Evolutionary conservation across 2,888 invertebrate species (phyloP).

Genomic region (Marronus borbonicus): DNA sequence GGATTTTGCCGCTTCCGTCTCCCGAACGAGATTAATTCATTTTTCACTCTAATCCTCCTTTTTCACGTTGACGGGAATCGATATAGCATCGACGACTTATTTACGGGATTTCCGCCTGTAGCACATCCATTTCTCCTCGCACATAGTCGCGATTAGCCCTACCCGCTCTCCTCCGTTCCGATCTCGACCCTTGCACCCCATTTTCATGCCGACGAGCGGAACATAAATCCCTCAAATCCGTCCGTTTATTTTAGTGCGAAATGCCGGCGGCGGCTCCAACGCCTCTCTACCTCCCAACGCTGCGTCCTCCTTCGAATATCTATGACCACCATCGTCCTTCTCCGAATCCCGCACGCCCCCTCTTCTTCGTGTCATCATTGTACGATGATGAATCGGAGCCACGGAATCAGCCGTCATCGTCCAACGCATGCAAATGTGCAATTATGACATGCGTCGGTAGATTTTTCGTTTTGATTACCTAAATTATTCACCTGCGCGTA

Average conservation of each 20-base stretch:
- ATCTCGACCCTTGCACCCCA: neutral
- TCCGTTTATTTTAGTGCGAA: constrained; percentile 10
- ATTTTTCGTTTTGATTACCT: constrained; percentile 38
- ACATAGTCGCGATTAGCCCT: no score
- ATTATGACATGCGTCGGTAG: constrained; percentile 34
- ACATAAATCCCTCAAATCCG: constrained; percentile 40
- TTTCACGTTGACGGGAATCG: constrained; percentile 12
- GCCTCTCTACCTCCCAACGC: neutral
- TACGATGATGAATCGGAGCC: constrained; percentile 13
- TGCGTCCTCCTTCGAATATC: neutral
- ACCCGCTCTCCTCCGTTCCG: neutral
- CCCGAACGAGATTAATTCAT: neutral
- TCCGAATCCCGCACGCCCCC: no score
- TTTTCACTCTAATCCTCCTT: constrained; percentile 27
- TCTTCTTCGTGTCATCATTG: neutral
- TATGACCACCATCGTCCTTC: no score
- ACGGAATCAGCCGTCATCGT: neutral
- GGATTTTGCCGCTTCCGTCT: neutral
- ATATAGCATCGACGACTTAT: constrained; percentile 14
- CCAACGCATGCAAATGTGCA: constrained; percentile 42
- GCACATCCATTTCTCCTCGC: constrained; percentile 28
- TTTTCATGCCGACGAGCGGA: constrained; percentile 14
- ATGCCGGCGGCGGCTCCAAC: neutral
- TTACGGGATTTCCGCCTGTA: constrained; percentile 21
- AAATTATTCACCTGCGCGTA: constrained; percentile 36